phyloP scores from a whole-genome alignment of 2,888 invertebrate genomes.

The Cyclophora punctaria region DNA sequence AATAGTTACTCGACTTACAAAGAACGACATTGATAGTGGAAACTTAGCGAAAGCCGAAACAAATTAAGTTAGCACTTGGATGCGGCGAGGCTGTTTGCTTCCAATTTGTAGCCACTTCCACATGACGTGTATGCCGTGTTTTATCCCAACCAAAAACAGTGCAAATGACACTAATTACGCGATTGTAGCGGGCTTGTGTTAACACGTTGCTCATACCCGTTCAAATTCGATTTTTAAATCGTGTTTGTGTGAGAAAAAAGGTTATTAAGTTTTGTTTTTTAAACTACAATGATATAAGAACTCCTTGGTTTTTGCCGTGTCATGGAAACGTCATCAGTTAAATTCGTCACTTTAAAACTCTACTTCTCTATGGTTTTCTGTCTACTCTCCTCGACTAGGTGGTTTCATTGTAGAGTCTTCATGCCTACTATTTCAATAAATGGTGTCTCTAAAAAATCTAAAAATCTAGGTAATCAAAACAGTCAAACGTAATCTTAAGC shows the following conservation, averaged over 20 bases:
- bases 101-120: constrained; percentile 60
- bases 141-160: constrained; percentile 72
- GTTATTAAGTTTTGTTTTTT: neutral
- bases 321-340: too few relatives aligned
- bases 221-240: too few relatives aligned
- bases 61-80: constrained; percentile 69
- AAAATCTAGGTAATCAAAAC: too few relatives aligned
- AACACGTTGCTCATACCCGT: constrained; percentile 57
- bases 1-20: constrained; percentile 38
- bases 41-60: constrained; percentile 62
- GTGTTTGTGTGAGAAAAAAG: too few relatives aligned
- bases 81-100: constrained; percentile 58
- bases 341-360: too few relatives aligned
- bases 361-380: too few relatives aligned
- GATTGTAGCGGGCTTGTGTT: constrained; percentile 52
- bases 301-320: too few relatives aligned
- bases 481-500: too few relatives aligned
- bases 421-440: too few relatives aligned
- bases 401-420: too few relatives aligned
- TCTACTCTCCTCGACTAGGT: too few relatives aligned
- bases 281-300: neutral
- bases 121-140: constrained; percentile 48
- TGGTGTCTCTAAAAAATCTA: too few relatives aligned
- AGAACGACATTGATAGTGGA: constrained; percentile 41
- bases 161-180: constrained; percentile 72